Evolutionary conservation across 1,140 invertebrate species (phyloP).

Genomic region (Drosophila persimilis): DNA sequence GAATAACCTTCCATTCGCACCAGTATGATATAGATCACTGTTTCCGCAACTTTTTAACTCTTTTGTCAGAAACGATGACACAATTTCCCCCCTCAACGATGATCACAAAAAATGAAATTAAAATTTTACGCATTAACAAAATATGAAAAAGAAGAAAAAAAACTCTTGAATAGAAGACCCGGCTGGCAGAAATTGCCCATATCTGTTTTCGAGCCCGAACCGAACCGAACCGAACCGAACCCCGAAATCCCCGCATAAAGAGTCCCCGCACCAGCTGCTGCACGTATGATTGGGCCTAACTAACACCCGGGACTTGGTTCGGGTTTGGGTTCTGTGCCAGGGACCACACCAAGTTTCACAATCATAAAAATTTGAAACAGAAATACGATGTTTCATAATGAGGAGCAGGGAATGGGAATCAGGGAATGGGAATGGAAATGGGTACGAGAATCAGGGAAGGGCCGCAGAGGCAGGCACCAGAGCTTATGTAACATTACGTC

Average conservation of each 20-base stretch:
- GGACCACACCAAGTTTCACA: slow-evolving; percentile 15
- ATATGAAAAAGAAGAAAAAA: background rate
- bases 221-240: slow-evolving; percentile 19
- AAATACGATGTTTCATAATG: slow-evolving; percentile 71
- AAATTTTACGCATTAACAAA: slow-evolving; percentile 79
- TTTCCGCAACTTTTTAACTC: slow-evolving; percentile 80
- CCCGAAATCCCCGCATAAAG: slow-evolving; percentile 45
- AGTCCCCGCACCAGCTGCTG: slow-evolving; percentile 60
- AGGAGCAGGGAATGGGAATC: slow-evolving; percentile 17
- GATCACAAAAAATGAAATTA: slow-evolving; percentile 73
- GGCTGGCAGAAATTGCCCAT: slow-evolving; percentile 68
- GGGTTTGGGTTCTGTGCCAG: slow-evolving; percentile 2
- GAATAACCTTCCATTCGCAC: slow-evolving; percentile 45
- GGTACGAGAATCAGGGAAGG: background rate
- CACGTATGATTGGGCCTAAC: slow-evolving; percentile 39
- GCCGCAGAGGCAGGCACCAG: slow-evolving; percentile 17
- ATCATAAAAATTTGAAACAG: slow-evolving; percentile 74
- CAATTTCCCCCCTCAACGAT: slow-evolving; percentile 55
- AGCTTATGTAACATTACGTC: slow-evolving; percentile 81
- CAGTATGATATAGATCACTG: slow-evolving; percentile 19
- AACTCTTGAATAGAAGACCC: slow-evolving; percentile 49
- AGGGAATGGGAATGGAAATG: too few relatives aligned
- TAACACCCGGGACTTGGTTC: slow-evolving; percentile 25
- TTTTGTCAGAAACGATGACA: slow-evolving; percentile 73
- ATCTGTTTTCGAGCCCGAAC: slow-evolving; percentile 44